These are phyloP conservation scores for Melitaea athalia DNA, from an alignment of 2,888 invertebrate genomes.

Conservation along the genomic window DNA sequence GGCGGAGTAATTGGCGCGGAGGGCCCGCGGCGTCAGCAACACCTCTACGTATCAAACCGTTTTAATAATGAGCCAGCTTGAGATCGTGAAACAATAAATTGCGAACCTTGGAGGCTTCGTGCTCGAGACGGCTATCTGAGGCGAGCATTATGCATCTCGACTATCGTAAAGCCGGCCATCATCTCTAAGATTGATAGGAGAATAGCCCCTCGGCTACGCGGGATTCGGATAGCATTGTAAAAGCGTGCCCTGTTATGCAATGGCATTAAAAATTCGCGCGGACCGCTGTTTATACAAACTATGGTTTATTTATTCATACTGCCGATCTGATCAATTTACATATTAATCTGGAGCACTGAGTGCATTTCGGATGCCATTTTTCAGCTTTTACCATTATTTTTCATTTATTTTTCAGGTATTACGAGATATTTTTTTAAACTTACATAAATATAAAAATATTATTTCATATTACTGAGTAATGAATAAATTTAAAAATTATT, in stretches of 20 bases:
- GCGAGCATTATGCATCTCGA: conserved; percentile 79
- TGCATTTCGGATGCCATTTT: conserved; percentile 4
- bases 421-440: background rate
- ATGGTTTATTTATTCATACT: conserved; percentile 27
- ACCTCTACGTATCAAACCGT: conserved; percentile 82
- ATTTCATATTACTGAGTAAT: background rate
- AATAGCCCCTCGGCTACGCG: conserved; percentile 74
- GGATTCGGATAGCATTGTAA: conserved; percentile 67
- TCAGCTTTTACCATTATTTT: conserved; percentile 8
- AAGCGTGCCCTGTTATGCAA: conserved; percentile 59
- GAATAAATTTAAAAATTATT: too few relatives aligned
- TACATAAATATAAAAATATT: background rate
- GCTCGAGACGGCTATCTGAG: conserved; percentile 80
- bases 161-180: conserved; percentile 74
- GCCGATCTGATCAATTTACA: conserved; percentile 13
- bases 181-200: conserved; percentile 81
- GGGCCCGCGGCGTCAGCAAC: conserved; percentile 77
- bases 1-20: conserved; percentile 73
- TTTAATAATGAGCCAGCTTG: conserved; percentile 80
- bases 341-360: conserved; percentile 13
- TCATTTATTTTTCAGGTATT: conserved; percentile 5
- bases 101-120: conserved; percentile 82
- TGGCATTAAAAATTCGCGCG: conserved; percentile 60
- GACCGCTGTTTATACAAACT: conserved; percentile 45
- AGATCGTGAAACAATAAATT: conserved; percentile 83